Evolutionary conservation across 2,888 invertebrate genomes (phyloP), one percentile per base, ranked within the genome.

Genomic region (Sesia bembeciformis): DNA sequence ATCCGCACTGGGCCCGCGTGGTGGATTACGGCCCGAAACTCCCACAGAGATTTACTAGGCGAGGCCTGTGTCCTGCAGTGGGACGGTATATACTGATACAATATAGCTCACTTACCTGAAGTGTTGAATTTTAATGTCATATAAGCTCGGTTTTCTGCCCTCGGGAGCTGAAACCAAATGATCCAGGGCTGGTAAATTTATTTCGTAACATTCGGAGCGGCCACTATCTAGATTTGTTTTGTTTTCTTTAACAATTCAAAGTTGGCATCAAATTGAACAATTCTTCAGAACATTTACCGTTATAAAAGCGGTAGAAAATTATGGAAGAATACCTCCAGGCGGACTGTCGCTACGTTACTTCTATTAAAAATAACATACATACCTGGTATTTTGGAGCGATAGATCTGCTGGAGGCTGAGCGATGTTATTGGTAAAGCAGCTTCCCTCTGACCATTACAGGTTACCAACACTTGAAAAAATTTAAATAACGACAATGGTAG

Each of bases 81-180:
- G 23, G 23, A 23, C 23, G 23, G 1, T 23, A 23, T 23, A 23
- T 23, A 23, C 23, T 23, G 23, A 23, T 23, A 23, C 23, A 23
- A 23, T 23, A 1, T 23, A 23, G 23, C 23, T 52, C 7, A 51
- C 65, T 59, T 59, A 73, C 75, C 70, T 62, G 49, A 67, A 76
- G 56, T 62, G 60, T 7, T 66, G 58, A 5, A 76, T 56, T 39
- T 62, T 60, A 5, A 76, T 56, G 56, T 76, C 72, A 40, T 58
- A 62, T n/a, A 66, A 49, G 50, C 58, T 66, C 0, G 65, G 58
- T 0, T 61, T 55, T 53, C 76, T 67, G 0, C 76, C 74, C 23
- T 54, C 53, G 0, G 76, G 76, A 1, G 62, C 76, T 74, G 66
- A 38, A 64, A 40, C 51, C 38, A 56, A 43, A 49, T 8, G 3